Evolutionary conservation across 1,140 invertebrate genomes (phyloP), one percentile per base, ranked within the genome.

Genomic region (Megalopta genalis): DNA sequence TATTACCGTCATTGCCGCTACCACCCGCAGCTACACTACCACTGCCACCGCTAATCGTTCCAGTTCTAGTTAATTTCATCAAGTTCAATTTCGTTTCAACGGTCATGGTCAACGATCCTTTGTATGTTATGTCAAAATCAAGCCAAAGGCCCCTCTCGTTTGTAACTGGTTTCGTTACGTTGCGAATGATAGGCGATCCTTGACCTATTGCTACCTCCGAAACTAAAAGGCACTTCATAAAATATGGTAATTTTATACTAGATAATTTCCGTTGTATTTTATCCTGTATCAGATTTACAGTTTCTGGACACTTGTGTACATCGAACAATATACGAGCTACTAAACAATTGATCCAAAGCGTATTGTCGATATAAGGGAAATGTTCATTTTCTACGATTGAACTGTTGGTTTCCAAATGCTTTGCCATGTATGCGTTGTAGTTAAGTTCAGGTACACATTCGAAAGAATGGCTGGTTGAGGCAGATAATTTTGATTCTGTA

Each of bases 21-120:
- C 80, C 65, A 25, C 54, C 21, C 2, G 6, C 54, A 0, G 7
- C 8, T 1, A n/a, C 73, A 23, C 88, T 67, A 52, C 88, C 68
- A 49, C 86, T 89, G 39, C 76, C 86, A 21, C 77, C 59, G n/a
- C 77, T 60, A 32, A 87, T 52, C 0, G 88, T 90, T 4, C 87
- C 82, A 0, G 89, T 82, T 75, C 90, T 91, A 79, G 95, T 96
- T 12, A 99, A 93, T 89, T 98, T 98, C 95, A 99, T 95, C 54
- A 99, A 93, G 93, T 99, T 99, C 39, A 99, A 92, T 91, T 99
- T 98, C 0, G 98, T 99, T 88, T 98, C 97, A n/a, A 99, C 95
- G 2, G 97, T 98, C 94, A 99, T 96, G 73, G 96, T 95, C 42
- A 98, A 95, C 67, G 95, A 95, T 49, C 99, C 99, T 85, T 97